Evolutionary conservation across 2,888 invertebrate genomes (phyloP), one percentile per base, ranked within the genome.

Genomic region (Melipona bicolor): DNA sequence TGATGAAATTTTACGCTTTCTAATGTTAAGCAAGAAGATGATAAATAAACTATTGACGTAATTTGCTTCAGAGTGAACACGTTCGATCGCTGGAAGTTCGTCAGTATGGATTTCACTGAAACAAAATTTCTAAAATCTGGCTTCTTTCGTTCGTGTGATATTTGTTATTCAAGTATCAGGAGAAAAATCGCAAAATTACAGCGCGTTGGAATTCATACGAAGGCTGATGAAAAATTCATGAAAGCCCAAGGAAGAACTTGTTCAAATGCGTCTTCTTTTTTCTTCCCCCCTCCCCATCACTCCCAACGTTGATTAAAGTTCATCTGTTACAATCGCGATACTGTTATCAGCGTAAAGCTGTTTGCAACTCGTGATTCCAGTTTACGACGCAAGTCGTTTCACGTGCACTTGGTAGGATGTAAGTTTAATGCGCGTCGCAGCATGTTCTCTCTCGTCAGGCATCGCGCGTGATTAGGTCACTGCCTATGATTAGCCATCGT

Each of bases 401-500:
- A 32, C 64, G 64, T 32, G 64, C 32, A 64, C 64, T 32, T 64
- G 3, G 19, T 50, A 32, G 32, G 5, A 49, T 24, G 50, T 21
- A 27, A 36, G 4, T 13, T 32, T 36, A 59, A 11, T 49, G 43
- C 36, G 21, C 50, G 32, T 50, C 32, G 19, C 4, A 19, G 61
- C 61, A 61, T 27, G 61, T 61, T 61, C 56, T 49, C 36, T 32
- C 54, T 9, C 4, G 21, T 59, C 13, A n/a, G 24, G 50, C 24
- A 27, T 65, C n/a, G 52, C 19, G 36, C 49, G 27, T 68, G 24
- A 3, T 56, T 11, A 65, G 65, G 59, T 80, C 59, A 67, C 70
- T 27, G 49, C 43, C 9, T 9, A 54, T 71, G 70, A 79, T 71
- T 61, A 79, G 52, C 61, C 71, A 59, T 11, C 56, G 61, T 67